Conservation (phyloP, 1,140 invertebrate species). For the Gryon sp. region DNA sequence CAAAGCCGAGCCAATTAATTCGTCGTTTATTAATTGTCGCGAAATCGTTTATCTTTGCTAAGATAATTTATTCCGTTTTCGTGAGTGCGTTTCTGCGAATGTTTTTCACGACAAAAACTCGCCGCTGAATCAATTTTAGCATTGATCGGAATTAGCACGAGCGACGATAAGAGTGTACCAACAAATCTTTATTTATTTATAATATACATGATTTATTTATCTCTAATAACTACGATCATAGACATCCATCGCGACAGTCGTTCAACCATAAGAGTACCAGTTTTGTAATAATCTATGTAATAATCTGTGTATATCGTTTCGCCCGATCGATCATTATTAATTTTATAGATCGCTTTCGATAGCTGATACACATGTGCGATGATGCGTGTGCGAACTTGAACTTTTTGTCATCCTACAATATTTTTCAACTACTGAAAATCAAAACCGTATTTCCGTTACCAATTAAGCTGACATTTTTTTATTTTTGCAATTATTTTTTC, state of each 20-base stretch:
- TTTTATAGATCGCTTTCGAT: conserved; percentile 22
- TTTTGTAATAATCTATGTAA: conserved; percentile 23
- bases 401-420: not conserved
- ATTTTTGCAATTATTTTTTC: no score
- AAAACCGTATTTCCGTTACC: not conserved
- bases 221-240: not conserved
- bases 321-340: conserved; percentile 21
- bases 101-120: not conserved
- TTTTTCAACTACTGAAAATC: not conserved
- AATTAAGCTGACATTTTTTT: no score
- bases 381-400: conserved; percentile 14
- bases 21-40: not conserved
- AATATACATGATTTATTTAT: no score
- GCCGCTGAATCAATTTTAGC: not conserved
- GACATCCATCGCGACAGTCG: not conserved
- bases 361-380: conserved; percentile 35
- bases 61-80: not conserved
- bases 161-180: not conserved
- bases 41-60: not conserved
- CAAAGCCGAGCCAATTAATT: not conserved
- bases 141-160: not conserved
- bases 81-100: not conserved
- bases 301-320: conserved; percentile 6
- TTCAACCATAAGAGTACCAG: not conserved
- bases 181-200: no score